These are phyloP conservation scores for Augochlora pura DNA, from an alignment of 1,140 invertebrate genomes.

Conservation along the genomic window DNA sequence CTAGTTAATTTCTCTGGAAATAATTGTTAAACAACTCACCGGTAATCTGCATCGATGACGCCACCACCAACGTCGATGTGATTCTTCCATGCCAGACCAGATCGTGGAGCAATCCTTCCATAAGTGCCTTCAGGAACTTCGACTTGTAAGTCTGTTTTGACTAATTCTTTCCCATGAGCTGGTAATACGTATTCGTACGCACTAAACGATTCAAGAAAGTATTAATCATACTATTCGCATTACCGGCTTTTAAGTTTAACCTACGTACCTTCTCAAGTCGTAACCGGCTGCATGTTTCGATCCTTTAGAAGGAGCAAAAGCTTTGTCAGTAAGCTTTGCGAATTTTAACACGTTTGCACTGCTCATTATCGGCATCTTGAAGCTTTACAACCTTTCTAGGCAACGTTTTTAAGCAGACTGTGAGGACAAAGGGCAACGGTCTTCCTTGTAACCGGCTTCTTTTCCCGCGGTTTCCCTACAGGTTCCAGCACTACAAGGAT, in stretches of 20 bases:
- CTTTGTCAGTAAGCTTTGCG: slow-evolving; percentile 89
- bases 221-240: not conserved
- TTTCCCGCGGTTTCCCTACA: slow-evolving; percentile 2
- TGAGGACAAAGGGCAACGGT: not conserved
- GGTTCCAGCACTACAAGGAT: not conserved
- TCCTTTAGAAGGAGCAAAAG: slow-evolving; percentile 89
- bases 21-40: slow-evolving; percentile 75
- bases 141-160: slow-evolving; percentile 96
- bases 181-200: slow-evolving; percentile 93
- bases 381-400: not conserved
- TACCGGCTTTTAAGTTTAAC: not conserved
- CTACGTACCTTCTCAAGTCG: slow-evolving; percentile 89
- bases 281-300: slow-evolving; percentile 93
- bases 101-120: slow-evolving; percentile 97
- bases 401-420: accelerated
- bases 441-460: not conserved
- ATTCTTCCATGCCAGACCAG: slow-evolving; percentile 96
- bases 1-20: not conserved
- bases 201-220: slow-evolving; percentile 78
- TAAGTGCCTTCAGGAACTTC: slow-evolving; percentile 94
- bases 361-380: slow-evolving; percentile 18
- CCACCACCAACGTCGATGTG: slow-evolving; percentile 96
- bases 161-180: slow-evolving; percentile 90
- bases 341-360: slow-evolving; percentile 83
- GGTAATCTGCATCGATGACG: slow-evolving; percentile 77